Evolutionary conservation across 2,113 vertebrate genomes (phyloP).

Genomic region (Hypanus sabinus): DNA sequence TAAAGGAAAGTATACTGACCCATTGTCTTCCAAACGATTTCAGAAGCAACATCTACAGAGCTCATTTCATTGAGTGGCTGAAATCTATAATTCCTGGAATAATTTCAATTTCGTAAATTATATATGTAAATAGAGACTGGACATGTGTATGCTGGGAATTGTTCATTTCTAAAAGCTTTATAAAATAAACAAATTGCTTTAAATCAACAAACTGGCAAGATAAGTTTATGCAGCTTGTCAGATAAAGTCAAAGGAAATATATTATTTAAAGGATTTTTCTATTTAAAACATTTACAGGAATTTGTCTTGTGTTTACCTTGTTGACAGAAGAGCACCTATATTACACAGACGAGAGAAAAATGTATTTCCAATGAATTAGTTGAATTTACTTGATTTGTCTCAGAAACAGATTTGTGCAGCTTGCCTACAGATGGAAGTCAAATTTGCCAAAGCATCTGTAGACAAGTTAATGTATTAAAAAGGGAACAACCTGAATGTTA

Average conservation of each 20-base stretch:
- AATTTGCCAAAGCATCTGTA: neutral
- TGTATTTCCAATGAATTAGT: neutral
- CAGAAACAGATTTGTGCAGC: neutral
- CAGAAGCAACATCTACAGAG: neutral
- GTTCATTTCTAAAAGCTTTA: neutral
- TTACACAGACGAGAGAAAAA: neutral
- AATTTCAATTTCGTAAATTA: neutral
- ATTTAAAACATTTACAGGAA: neutral
- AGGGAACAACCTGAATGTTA: neutral
- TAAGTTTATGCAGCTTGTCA: neutral
- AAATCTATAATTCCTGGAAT: conserved; percentile 4
- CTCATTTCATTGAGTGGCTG: neutral
- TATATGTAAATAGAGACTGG: neutral
- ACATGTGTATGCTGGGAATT: neutral
- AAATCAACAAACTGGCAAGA: neutral
- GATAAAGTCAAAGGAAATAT: neutral
- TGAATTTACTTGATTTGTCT: neutral
- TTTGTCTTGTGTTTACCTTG: neutral
- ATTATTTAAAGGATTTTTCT: neutral
- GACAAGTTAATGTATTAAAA: neutral
- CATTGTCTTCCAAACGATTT: neutral
- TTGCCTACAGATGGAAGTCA: neutral
- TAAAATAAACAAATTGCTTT: neutral
- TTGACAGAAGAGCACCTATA: neutral
- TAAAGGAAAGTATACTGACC: neutral